phyloP scores from a whole-genome alignment of 2,797 vertebrate species.

The Rhinella marina region DNA sequence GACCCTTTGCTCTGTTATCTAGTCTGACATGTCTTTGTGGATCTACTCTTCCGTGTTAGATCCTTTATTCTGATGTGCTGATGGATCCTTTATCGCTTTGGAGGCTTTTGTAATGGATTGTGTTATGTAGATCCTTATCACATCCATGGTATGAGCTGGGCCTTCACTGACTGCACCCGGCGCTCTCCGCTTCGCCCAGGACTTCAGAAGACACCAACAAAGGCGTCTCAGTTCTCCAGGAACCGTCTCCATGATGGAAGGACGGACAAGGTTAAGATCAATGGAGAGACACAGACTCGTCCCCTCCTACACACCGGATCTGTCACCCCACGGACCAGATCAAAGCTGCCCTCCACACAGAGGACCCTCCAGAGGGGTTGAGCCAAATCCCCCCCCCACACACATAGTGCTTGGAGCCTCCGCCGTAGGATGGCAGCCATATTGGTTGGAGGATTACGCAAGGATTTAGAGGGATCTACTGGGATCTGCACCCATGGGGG shows the following conservation, averaged over 20 bases:
- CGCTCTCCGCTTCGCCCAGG: no score
- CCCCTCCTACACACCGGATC: constrained; percentile 39
- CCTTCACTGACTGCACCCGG: neutral
- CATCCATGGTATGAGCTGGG: neutral
- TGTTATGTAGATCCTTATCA: neutral
- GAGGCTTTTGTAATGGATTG: no score
- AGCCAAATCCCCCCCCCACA: neutral
- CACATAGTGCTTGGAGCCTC: neutral
- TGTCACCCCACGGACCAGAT: constrained; percentile 27
- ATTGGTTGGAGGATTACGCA: neutral
- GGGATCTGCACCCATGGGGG: no score
- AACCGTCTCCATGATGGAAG: neutral
- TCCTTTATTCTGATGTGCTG: neutral
- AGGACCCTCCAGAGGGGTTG: neutral
- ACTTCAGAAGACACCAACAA: neutral
- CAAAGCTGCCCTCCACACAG: constrained; percentile 12
- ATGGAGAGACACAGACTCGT: constrained; percentile 11
- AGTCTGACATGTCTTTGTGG: no score
- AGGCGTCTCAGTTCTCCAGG: neutral
- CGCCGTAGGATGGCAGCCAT: neutral
- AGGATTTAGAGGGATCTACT: no score
- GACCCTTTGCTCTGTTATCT: no score
- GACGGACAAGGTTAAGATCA: constrained; percentile 25
- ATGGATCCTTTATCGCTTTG: neutral
- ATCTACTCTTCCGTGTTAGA: neutral